Conservation (phyloP, 2,797 vertebrate species). For the Eleutherodactylus coqui region DNA sequence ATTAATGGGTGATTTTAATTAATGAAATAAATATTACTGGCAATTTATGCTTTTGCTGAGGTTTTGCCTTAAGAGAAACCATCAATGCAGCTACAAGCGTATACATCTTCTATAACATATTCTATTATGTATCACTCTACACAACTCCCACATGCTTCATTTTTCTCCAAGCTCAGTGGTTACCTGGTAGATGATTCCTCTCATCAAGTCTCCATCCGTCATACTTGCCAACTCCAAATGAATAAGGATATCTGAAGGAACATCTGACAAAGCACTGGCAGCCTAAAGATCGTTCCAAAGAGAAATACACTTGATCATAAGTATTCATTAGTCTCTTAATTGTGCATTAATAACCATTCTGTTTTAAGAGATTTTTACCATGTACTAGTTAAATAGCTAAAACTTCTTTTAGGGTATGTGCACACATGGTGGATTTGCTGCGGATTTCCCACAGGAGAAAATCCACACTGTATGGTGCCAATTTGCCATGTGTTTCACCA, state of each 20-base stretch:
- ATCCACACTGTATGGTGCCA: too few species aligned
- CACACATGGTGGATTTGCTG: too few species aligned
- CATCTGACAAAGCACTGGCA: constrained; percentile 84
- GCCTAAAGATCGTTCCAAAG: constrained; percentile 75
- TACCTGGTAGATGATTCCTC: constrained; percentile 93
- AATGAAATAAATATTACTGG: too few species aligned
- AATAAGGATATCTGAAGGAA: constrained; percentile 85
- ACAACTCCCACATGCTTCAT: neutral
- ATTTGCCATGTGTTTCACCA: too few species aligned
- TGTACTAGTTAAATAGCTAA: neutral
- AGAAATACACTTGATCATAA: neutral
- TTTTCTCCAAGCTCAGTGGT: constrained; percentile 44
- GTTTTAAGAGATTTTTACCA: too few species aligned
- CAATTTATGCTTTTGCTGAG: too few species aligned
- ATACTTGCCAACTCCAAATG: constrained; percentile 97
- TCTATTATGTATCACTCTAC: neutral
- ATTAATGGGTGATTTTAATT: too few species aligned
- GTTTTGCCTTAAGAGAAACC: too few species aligned
- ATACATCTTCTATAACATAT: neutral
- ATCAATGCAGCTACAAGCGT: neutral
- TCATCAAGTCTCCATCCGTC: constrained; percentile 94
- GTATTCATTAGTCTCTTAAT: neutral
- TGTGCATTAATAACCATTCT: neutral
- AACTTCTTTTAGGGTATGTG: too few species aligned
- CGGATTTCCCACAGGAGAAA: too few species aligned